These are phyloP conservation scores for Sialis lutaria DNA, from an alignment of 2,888 invertebrate species.

Conservation along the genomic window DNA sequence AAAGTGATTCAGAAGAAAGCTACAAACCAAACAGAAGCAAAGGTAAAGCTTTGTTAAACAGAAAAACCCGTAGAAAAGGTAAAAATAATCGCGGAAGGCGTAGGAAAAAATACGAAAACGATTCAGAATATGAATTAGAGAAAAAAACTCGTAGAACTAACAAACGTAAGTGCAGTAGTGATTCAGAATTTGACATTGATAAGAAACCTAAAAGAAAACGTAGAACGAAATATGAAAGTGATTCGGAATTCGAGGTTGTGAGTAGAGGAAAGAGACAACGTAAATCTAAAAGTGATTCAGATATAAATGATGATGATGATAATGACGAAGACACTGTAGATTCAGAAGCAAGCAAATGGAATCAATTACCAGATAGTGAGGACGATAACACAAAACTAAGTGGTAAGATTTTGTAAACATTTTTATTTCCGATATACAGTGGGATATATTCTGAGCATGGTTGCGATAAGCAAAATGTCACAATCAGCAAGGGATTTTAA, in stretches of 20 bases:
- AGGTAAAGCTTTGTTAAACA: constrained; percentile 18
- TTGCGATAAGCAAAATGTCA: too few species aligned
- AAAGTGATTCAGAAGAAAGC: constrained; percentile 34
- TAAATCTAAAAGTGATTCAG: neutral
- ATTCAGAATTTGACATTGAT: constrained; percentile 5
- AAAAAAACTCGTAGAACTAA: constrained; percentile 14
- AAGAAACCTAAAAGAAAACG: constrained; percentile 4
- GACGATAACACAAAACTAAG: too few species aligned
- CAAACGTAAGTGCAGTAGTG: constrained; percentile 11
- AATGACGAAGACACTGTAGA: constrained; percentile 5
- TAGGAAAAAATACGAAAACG: constrained; percentile 13
- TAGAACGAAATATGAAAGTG: neutral
- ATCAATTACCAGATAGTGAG: neutral
- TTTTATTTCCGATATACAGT: too few species aligned
- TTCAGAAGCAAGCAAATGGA: neutral
- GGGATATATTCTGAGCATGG: too few species aligned
- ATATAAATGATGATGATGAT: neutral
- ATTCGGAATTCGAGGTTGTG: neutral
- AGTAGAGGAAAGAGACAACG: neutral
- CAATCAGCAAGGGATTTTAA: too few species aligned
- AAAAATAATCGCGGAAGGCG: constrained; percentile 12
- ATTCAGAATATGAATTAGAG: constrained; percentile 12
- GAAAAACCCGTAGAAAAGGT: constrained; percentile 13
- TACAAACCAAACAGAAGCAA: constrained; percentile 29
- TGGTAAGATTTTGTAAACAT: too few species aligned